These are phyloP conservation scores for Drosophila pseudotakahashii DNA, from an alignment of 2,888 invertebrate species.

Conservation along the genomic window DNA sequence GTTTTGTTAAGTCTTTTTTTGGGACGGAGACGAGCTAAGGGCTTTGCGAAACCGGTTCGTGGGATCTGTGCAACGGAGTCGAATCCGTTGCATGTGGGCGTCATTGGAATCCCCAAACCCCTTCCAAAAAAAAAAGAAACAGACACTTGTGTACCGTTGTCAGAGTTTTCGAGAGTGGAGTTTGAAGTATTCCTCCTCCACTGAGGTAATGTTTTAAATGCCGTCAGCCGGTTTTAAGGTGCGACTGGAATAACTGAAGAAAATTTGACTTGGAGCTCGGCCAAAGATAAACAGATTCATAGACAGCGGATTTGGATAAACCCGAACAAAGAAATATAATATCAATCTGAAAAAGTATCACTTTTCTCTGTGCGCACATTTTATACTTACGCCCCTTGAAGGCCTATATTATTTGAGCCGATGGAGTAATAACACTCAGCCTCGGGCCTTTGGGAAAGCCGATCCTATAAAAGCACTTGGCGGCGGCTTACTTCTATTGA, in stretches of 20 bases:
- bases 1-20: conserved; percentile 12
- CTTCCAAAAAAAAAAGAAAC: conserved; percentile 10
- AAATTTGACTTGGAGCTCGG: conserved; percentile 53
- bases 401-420: conserved; percentile 24
- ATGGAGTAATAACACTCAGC: conserved; percentile 47
- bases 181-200: conserved; percentile 15
- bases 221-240: conserved; percentile 73
- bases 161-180: conserved; percentile 41
- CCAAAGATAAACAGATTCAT: conserved; percentile 18
- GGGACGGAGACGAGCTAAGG: conserved; percentile 48
- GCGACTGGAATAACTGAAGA: conserved; percentile 59
- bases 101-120: conserved; percentile 24
- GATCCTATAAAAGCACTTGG: conserved; percentile 54
- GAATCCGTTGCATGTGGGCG: conserved; percentile 48
- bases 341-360: background rate
- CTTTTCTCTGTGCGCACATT: conserved; percentile 17
- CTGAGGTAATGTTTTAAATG: conserved; percentile 49
- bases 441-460: conserved; percentile 45
- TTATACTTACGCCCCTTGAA: conserved; percentile 11
- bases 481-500: conserved; percentile 40
- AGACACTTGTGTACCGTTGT: conserved; percentile 56
- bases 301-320: too few species aligned
- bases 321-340: background rate
- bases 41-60: conserved; percentile 66
- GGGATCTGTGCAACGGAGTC: conserved; percentile 33